Evolutionary conservation across 2,113 vertebrate genomes (phyloP).

Genomic region (Tetrao urogallus): DNA sequence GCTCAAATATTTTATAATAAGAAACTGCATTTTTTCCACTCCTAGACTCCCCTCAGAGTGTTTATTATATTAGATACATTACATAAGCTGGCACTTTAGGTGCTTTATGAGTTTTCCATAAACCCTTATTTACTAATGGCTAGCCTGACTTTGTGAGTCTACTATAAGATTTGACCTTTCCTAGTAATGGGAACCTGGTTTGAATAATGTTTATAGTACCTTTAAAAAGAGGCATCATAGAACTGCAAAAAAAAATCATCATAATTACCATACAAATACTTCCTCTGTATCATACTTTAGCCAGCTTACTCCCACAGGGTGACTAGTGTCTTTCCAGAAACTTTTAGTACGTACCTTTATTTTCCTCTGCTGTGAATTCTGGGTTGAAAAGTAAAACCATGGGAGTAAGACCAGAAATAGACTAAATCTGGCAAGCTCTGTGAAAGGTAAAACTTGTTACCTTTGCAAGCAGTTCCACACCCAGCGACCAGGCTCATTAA

Average conservation of each 20-base stretch:
- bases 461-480: neutral
- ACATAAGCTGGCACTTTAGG: slow-evolving; percentile 55
- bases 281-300: neutral
- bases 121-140: slow-evolving; percentile 61
- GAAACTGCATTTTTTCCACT: slow-evolving; percentile 53
- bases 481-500: neutral
- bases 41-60: slow-evolving; percentile 27
- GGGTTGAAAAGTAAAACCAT: neutral
- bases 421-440: neutral
- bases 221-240: slow-evolving; percentile 42
- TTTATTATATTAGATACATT: slow-evolving; percentile 59
- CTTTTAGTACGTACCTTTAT: neutral
- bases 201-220: slow-evolving; percentile 25
- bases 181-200: slow-evolving; percentile 35
- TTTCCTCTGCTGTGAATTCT: slow-evolving; percentile 3
- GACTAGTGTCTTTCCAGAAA: slow-evolving; percentile 2
- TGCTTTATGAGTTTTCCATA: slow-evolving; percentile 69
- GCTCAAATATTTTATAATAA: slow-evolving; percentile 53
- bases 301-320: neutral
- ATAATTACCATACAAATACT: slow-evolving; percentile 12
- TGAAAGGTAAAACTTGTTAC: neutral
- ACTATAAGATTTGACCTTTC: slow-evolving; percentile 40
- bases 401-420: neutral
- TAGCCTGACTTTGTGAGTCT: slow-evolving; percentile 43
- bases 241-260: neutral